phyloP scores from a whole-genome alignment of 2,888 invertebrate species.

The Hypsopygia costalis region DNA sequence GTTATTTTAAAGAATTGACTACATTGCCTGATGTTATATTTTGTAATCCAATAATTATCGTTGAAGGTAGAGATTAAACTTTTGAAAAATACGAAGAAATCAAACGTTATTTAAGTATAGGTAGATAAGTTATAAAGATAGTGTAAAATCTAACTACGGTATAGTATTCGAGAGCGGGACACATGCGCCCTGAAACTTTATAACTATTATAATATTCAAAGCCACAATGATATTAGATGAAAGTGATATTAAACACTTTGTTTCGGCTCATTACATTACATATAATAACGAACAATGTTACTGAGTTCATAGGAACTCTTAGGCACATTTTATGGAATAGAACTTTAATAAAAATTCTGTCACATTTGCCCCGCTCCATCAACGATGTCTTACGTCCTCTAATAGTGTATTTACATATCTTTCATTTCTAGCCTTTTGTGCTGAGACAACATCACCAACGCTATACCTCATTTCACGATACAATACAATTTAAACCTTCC shows the following conservation, averaged over 20 bases:
- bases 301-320: conserved; percentile 53
- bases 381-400: conserved; percentile 23
- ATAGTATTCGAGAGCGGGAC: conserved; percentile 55
- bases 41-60: conserved; percentile 19
- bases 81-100: conserved; percentile 17
- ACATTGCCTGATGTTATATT: conserved; percentile 24
- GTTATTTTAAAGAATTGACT: conserved; percentile 41
- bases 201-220: conserved; percentile 13
- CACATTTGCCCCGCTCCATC: conserved; percentile 58
- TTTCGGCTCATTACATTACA: conserved; percentile 19
- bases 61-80: conserved; percentile 23
- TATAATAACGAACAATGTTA: conserved; percentile 45
- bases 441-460: conserved; percentile 29
- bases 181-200: conserved; percentile 35
- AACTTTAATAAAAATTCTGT: conserved; percentile 32
- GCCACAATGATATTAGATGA: conserved; percentile 16
- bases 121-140: conserved; percentile 33
- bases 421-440: conserved; percentile 36
- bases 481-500: conserved; percentile 29
- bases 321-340: conserved; percentile 68
- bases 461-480: conserved; percentile 31
- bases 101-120: conserved; percentile 18
- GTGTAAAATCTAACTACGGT: conserved; percentile 50
- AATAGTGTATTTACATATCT: conserved; percentile 56
- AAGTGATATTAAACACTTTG: conserved; percentile 20